Evolutionary conservation across 2,113 vertebrate genomes (phyloP).

Genomic region (Leuciscus idus): DNA sequence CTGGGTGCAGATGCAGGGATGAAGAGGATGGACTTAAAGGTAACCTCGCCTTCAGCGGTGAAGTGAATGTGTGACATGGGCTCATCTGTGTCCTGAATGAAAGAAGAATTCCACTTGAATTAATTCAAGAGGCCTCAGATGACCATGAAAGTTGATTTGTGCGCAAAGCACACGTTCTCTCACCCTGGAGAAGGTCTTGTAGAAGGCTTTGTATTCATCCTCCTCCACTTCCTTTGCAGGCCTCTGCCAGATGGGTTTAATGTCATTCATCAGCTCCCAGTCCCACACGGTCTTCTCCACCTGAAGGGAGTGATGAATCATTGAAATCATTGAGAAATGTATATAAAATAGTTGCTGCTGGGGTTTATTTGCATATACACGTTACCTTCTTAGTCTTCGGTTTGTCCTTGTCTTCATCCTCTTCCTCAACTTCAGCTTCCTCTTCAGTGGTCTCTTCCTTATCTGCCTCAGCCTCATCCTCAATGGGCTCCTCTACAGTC

Average conservation of each 20-base stretch:
- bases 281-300: constrained; percentile 99
- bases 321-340: neutral
- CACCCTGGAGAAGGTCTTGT: constrained; percentile 82
- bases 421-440: constrained; percentile 93
- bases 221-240: constrained; percentile 96
- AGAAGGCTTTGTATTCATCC: constrained; percentile 97
- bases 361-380: neutral
- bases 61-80: constrained; percentile 94
- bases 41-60: constrained; percentile 97
- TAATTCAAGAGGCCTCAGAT: neutral
- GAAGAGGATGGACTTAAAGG: constrained; percentile 97
- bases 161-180: neutral
- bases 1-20: constrained; percentile 92
- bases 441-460: constrained; percentile 92
- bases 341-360: neutral
- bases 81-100: constrained; percentile 87
- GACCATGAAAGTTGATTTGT: neutral
- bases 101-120: neutral
- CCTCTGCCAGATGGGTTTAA: constrained; percentile 99
- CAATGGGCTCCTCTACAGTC: constrained; percentile 93
- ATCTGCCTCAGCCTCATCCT: constrained; percentile 86
- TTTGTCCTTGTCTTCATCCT: constrained; percentile 92
- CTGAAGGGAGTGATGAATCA: constrained; percentile 66
- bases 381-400: constrained; percentile 94
- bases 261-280: constrained; percentile 99